These are phyloP conservation scores for Etheostoma nigrum DNA, from an alignment of 2,797 vertebrate species.

Conservation along the genomic window DNA sequence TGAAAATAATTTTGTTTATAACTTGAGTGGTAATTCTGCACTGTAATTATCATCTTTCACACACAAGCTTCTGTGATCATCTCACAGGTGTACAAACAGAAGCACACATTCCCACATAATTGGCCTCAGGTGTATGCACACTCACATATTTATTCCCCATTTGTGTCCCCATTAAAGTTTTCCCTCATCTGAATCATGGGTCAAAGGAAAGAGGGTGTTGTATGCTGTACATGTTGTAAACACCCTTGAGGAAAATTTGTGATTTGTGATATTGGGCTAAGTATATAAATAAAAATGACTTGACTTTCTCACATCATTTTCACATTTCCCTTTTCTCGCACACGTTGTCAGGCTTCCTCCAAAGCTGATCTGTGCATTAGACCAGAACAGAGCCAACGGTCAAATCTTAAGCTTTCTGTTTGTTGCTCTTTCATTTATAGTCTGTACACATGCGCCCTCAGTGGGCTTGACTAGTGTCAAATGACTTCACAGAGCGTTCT, in stretches of 20 bases:
- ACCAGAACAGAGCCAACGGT: neutral
- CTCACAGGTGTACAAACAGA: neutral
- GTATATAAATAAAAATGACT: no score
- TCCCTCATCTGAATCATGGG: no score
- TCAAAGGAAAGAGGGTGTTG: no score
- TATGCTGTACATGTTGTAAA: no score
- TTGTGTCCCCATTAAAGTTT: no score
- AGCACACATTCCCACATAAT: neutral
- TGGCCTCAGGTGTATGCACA: neutral
- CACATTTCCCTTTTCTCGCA: neutral
- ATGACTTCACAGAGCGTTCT: neutral
- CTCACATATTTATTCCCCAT: neutral
- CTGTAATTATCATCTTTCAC: neutral
- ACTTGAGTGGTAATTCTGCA: neutral
- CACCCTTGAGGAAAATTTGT: no score
- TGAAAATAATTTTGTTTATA: neutral
- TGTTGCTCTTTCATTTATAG: slow-evolving; percentile 21
- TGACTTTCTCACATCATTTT: slow-evolving; percentile 5
- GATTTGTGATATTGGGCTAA: no score
- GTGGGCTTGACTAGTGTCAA: slow-evolving; percentile 1
- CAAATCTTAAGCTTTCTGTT: neutral
- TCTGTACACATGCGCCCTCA: slow-evolving; percentile 5
- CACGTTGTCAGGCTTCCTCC: neutral
- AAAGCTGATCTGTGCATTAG: slow-evolving; percentile 5
- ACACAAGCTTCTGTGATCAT: neutral